phyloP scores from a whole-genome alignment of 2,797 vertebrate genomes.

The Podargus strigoides region DNA sequence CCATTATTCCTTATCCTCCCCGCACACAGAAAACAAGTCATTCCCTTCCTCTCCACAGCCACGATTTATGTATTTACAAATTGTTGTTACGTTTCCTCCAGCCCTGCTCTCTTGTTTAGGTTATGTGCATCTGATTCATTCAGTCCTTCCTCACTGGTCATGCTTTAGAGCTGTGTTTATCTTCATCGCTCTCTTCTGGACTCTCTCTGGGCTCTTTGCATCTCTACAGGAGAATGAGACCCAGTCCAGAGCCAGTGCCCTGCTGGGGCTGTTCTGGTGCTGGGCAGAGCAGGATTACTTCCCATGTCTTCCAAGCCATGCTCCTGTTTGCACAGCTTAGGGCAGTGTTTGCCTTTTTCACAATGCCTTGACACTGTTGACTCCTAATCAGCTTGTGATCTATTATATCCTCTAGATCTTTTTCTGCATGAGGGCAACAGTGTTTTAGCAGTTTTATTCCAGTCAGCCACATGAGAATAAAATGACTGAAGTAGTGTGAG shows the following conservation, averaged over 20 bases:
- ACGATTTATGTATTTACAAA: neutral
- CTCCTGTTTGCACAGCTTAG: constrained; percentile 66
- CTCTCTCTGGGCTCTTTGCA: neutral
- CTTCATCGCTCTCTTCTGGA: neutral
- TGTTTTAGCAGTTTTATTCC: constrained; percentile 60
- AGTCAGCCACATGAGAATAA: constrained; percentile 55
- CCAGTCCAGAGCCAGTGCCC: neutral
- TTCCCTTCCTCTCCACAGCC: neutral
- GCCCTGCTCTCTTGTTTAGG: neutral
- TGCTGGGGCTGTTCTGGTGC: neutral
- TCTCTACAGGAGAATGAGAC: neutral
- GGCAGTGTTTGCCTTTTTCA: constrained; percentile 63
- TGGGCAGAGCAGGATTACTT: constrained; percentile 22
- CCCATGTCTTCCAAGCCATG: constrained; percentile 1
- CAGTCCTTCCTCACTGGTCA: neutral
- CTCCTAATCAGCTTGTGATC: constrained; percentile 69
- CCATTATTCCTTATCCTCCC: neutral
- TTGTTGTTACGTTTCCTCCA: neutral
- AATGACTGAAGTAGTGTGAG: constrained; percentile 54
- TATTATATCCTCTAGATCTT: constrained; percentile 63
- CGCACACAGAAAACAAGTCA: accelerated
- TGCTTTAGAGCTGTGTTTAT: neutral
- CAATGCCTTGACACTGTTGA: constrained; percentile 66
- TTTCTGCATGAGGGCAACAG: constrained; percentile 62
- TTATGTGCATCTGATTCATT: neutral